phyloP scores from a whole-genome alignment of 2,797 vertebrate species.

The Pygocentrus nattereri region DNA sequence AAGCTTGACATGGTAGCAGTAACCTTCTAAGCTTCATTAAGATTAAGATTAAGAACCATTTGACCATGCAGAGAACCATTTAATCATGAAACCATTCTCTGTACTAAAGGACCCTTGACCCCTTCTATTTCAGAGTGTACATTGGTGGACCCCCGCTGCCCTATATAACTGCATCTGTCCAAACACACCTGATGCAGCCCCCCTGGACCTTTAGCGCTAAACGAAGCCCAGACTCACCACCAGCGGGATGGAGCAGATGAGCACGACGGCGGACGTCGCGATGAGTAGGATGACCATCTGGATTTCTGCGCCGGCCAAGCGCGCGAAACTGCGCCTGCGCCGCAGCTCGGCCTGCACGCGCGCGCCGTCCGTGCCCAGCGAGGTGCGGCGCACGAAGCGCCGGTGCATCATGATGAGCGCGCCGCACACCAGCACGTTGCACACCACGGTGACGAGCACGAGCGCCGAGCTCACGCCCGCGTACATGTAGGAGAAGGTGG shows the following conservation, averaged over 20 bases:
- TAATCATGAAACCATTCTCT: too few species aligned
- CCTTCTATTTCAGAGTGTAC: too few species aligned
- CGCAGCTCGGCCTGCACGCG: constrained; percentile 81
- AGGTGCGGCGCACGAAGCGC: constrained; percentile 92
- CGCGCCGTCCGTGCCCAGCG: constrained; percentile 85
- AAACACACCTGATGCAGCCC: too few species aligned
- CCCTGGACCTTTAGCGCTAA: too few species aligned
- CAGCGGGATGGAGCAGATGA: constrained; percentile 96
- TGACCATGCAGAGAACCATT: too few species aligned
- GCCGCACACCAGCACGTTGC: constrained; percentile 93
- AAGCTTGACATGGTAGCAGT: too few species aligned
- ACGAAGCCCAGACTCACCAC: constrained; percentile 84
- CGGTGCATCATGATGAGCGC: constrained; percentile 95
- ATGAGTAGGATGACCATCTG: constrained; percentile 98
- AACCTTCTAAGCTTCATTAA: too few species aligned
- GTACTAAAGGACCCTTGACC: too few species aligned
- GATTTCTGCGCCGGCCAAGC: constrained; percentile 92
- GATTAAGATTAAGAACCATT: too few species aligned
- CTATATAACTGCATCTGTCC: too few species aligned
- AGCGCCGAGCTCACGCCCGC: constrained; percentile 91
- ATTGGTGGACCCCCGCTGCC: too few species aligned
- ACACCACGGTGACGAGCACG: constrained; percentile 89
- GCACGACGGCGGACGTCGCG: constrained; percentile 90
- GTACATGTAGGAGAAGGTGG: constrained; percentile 90
- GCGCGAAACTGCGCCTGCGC: constrained; percentile 88